Base-by-base conservation (phyloP, 2,113 vertebrate species). In the Diphyllodes magnificus region DNA sequence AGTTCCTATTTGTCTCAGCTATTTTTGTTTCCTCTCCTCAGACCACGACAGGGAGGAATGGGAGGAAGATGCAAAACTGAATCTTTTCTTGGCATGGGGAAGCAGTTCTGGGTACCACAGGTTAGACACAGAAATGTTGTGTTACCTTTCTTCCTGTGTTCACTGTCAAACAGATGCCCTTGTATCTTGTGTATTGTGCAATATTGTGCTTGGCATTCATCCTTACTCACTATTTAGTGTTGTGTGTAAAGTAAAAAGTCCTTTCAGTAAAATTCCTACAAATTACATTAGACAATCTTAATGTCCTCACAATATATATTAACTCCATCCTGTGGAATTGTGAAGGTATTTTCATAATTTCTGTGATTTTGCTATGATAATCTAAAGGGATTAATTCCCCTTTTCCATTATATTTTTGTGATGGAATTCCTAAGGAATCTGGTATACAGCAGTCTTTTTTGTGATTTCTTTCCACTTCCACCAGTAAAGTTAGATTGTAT, bases 101-200 rank as follows among this genome's bases (percentile, higher is more conserved):
- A 61, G 24, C 12, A 68, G 22, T 49, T 49, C 12, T 60, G 13
- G 5, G 30, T 39, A 31, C 31, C 37, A 53, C 9, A 60, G 10
- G 6, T 35, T 40, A 45, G 42, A 33, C 33, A 19, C 0, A 51
- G 3, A 2, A 47, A 3, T 51, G 13, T 4, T 3, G 1, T 42
- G 13, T 28, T 76, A 20, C 10, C 10, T 60, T 83, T 72, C n/a
- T 66, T 64, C 13, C 17, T 54, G 15, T 7, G 3, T 64, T 51
- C n/a, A 25, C 25, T 47, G 7, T 56, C 21, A 45, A 25, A 11
- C 28, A 10, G 4, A 1, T n/a, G n/a, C 17, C 4, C 14, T 47
- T 42, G 4, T 20, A 11, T 22, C 19, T 24, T 31, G 7, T 22
- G 4, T 20, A 10, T n/a, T 60, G 16, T 68, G 25, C 37, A 68